phyloP scores from a whole-genome alignment of 2,113 vertebrate species.

The Ceratotherium simum region DNA sequence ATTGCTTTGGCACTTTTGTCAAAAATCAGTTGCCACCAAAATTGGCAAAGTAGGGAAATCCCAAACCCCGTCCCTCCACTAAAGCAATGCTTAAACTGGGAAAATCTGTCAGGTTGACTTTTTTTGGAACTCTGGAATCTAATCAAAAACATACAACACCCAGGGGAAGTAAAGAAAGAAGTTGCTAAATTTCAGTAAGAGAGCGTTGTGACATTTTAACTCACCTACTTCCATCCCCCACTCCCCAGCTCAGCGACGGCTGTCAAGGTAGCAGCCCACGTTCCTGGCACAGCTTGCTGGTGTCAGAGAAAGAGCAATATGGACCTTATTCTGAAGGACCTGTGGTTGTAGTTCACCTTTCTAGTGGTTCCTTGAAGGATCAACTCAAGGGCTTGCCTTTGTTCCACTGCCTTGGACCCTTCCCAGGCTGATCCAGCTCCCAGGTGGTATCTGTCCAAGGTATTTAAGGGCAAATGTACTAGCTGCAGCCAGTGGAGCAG shows the following conservation, averaged over 20 bases:
- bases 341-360: too few relatives aligned
- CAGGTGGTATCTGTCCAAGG: neutral
- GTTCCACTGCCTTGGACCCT: neutral
- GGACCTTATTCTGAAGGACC: neutral
- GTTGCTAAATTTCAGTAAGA: neutral
- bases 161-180: neutral
- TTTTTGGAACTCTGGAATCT: neutral
- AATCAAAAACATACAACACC: neutral
- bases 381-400: neutral
- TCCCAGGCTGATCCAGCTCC: too few relatives aligned
- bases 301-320: too few relatives aligned
- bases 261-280: too few relatives aligned
- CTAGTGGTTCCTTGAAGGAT: neutral
- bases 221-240: neutral
- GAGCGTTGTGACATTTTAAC: neutral
- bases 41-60: neutral
- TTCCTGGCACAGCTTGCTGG: too few relatives aligned
- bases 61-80: neutral
- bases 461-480: neutral
- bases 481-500: neutral
- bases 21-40: slow-evolving; percentile 4
- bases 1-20: neutral
- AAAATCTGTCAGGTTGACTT: neutral
- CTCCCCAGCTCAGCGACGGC: neutral
- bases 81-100: neutral